These are phyloP conservation scores for Xestia c-nigrum DNA, from an alignment of 2,888 invertebrate genomes.

Conservation along the genomic window DNA sequence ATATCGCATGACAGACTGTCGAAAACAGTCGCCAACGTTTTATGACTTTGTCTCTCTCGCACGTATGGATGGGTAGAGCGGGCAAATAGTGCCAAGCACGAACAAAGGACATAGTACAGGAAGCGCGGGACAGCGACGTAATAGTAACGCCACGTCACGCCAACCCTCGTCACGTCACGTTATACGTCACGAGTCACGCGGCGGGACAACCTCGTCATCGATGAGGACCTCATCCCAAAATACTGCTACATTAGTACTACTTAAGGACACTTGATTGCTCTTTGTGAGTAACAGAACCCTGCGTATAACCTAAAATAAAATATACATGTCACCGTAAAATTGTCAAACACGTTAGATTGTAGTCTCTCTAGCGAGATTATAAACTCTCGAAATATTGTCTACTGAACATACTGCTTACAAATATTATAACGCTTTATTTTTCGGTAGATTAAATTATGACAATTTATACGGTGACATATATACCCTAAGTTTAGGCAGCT, in stretches of 20 bases:
- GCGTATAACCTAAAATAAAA: neutral
- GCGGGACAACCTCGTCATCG: slow-evolving; percentile 11
- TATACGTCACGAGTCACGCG: slow-evolving; percentile 51
- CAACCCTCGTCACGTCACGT: slow-evolving; percentile 20
- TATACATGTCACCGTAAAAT: too few relatives aligned
- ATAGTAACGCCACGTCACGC: slow-evolving; percentile 37
- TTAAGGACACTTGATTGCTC: neutral
- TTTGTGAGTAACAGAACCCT: neutral
- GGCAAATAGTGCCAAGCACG: slow-evolving; percentile 7
- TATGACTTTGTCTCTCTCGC: slow-evolving; percentile 11
- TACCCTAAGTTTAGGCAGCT: neutral
- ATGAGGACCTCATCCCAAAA: neutral
- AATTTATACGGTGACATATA: too few relatives aligned
- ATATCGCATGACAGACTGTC: slow-evolving; percentile 10
- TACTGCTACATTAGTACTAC: neutral
- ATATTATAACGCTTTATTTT: too few relatives aligned
- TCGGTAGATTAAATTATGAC: too few relatives aligned
- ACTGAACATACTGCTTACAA: too few relatives aligned
- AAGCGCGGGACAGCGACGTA: slow-evolving; percentile 27
- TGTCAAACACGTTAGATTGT: too few relatives aligned
- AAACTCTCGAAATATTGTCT: too few relatives aligned
- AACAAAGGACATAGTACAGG: slow-evolving; percentile 41
- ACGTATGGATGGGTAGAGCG: neutral
- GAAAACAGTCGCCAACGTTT: slow-evolving; percentile 10
- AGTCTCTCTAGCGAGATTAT: too few relatives aligned